Evolutionary conservation across 2,888 invertebrate species (phyloP).

Genomic region (Homarus gammarus): DNA sequence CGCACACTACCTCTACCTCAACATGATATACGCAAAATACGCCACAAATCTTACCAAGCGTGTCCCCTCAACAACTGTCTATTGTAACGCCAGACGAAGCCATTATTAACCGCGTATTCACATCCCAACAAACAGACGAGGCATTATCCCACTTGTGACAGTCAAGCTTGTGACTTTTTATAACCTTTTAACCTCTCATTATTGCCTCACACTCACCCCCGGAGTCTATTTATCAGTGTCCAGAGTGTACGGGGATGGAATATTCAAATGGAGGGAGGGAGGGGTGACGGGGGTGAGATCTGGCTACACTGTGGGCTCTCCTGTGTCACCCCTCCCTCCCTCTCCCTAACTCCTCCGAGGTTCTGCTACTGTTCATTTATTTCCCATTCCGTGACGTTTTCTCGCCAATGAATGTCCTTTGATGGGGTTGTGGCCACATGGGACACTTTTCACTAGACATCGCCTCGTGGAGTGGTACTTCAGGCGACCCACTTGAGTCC

Average conservation of each 20-base stretch:
- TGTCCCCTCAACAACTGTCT: background rate
- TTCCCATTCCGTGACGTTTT: slow-evolving; percentile 44
- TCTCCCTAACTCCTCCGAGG: background rate
- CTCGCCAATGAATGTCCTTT: slow-evolving; percentile 17
- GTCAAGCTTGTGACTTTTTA: slow-evolving; percentile 36
- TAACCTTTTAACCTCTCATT: slow-evolving; percentile 56
- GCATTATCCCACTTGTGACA: slow-evolving; percentile 21
- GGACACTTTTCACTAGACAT: background rate
- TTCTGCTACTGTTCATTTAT: slow-evolving; percentile 14
- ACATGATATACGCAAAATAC: background rate
- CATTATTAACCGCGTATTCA: slow-evolving; percentile 16
- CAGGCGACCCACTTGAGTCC: no score
- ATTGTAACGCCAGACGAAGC: background rate
- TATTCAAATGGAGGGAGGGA: slow-evolving; percentile 27
- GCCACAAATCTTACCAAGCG: no score
- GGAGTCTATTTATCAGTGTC: slow-evolving; percentile 32
- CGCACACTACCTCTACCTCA: background rate
- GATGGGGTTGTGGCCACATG: background rate
- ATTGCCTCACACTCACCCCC: slow-evolving; percentile 20
- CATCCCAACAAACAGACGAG: slow-evolving; percentile 20
- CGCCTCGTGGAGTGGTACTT: no score
- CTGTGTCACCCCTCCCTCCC: background rate
- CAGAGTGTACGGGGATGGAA: background rate
- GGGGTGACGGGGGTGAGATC: background rate
- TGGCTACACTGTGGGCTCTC: background rate